Evolutionary conservation across 2,797 vertebrate genomes (phyloP), one percentile per base, ranked within the genome.

Genomic region (Yasuhikotakia modesta): DNA sequence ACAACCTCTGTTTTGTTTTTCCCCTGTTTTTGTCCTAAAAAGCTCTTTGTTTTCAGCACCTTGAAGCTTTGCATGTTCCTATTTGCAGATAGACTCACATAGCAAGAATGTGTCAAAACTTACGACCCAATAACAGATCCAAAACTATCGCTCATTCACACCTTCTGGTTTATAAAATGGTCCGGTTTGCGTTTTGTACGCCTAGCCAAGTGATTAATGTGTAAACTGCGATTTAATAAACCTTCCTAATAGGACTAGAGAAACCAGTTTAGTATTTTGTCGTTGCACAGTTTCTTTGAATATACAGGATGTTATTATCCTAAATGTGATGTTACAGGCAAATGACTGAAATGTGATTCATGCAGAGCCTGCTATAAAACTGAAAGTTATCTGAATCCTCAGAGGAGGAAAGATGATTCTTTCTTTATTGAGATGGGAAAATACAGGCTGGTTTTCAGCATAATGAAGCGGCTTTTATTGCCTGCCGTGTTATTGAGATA

Each of bases 31-130:
- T 77, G 35, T 57, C 58, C 10, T 22, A 19, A 79, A 76, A 67
- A 69, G 69, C 79, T 81, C 73, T 79, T 81, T 84, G 82, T 84
- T 64, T 76, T 64, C 17, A 12, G 2, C 16, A 52, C 57, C 57
- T 60, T 60, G 57, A 60, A 60, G 46, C 52, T 53, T 57, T 73
- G 68, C 69, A 70, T 76, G 79, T 81, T 81, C 76, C 72, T 75
- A 76, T 81, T 60, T 45, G 72, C 73, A 69, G 19, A 70, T 8
- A 69, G 48, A 73, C 63, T 84, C 76, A 81, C 65, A 45, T 64
- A 65, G 43, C n/a, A 75, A 58, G 79, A 81, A 81, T 81, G 79
- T 61, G 22, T 19, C 72, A 64, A 70, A 39, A 72, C 39, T n/a
- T 69, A 72, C 27, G 24, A 55, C 69, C 55, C 27, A 73, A 63